Base-by-base conservation (phyloP, 2,113 vertebrate genomes). In the Ammodytes dubius region DNA sequence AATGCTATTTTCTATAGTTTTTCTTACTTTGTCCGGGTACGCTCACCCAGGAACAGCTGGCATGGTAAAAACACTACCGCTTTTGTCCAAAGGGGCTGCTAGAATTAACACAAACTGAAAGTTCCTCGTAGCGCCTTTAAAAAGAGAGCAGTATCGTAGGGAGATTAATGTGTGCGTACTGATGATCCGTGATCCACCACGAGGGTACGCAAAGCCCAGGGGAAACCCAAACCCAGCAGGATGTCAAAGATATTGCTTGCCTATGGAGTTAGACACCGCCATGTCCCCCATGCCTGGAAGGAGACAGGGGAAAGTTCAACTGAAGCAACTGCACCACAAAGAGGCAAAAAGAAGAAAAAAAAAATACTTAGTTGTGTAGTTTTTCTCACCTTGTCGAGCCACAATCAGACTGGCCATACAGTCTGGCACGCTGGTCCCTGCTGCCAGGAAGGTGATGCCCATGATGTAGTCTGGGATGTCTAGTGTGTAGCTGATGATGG, bases 211-310 rank as follows among this genome's bases (percentile, higher is more conserved):
- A 96, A 73, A 79, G 94, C 85, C 95, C 95, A 96, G 50, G 95
- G 95, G 85, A 95, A 96, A 56, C 95, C 95, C 87, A 96, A 84
- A 39, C 95, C 95, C 75, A 96, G 78, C 67, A 96, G 90, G 87
- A 96, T 96, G 93, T 96, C 95, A 86, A 96, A 96, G 78, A 96
- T 95, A 87, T 96, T 96, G 83, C 95, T 96, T 96, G 78, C 95
- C 95, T 60, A 96, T 95, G 70, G 95, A 96, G 91, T 96, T 96
- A 4, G 95, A 96, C 69, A 96, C 95, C 0, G 95, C 95, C 95
- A 96, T 96, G 90, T 96, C 95, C 13, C 95, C 95, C 95, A 96
- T 94, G 56, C 95, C 95, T 96, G 82, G 39, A 45, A 71, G 71
- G 47, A 63, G 69, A 92, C 7, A 13, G 59, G 76, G 53, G 81